Base-by-base conservation (phyloP, 2,113 vertebrate genomes). In the Elanoides forficatus region DNA sequence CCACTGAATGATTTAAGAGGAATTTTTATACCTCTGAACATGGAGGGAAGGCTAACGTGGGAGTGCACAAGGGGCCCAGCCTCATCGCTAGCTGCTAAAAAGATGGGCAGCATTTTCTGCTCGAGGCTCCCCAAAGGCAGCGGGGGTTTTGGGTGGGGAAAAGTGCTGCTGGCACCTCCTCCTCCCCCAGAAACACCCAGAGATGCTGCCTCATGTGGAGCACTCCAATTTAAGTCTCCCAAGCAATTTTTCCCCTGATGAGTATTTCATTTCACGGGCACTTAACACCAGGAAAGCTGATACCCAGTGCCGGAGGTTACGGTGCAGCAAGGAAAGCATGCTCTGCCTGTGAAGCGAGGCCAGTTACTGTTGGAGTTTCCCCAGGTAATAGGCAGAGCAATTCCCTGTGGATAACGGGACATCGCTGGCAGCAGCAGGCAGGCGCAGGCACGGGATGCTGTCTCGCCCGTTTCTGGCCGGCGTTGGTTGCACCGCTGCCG, bases 1-100 rank as follows among this genome's bases (percentile, higher is more conserved):
- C 56, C 67, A 0, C 76, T 95, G 92, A 95, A 94, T 91, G 94
- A 97, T 96, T 97, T 81, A 95, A 95, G 95, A 95, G 97, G 75
- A 42, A 75, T 90, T 88, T 94, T 94, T 88, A 75, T 88, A 42
- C 75, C 82, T 73, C 83, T 73, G 94, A 95, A 89, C 53, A 71
- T 11, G 63, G 81, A 87, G 81, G 81, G 25, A 67, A 90, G 88
- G 86, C 82, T 13, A 19, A 63, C 13, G 29, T 22, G 82, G 91
- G 65, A 66, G 93, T 4, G 55, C n/a, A 30, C 22, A 17, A 62
- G 58, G 85, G 45, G 90, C 84, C 74, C 60, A 25, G 89, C 76
- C 80, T 55, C 29, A 9, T 9, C 8, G 10, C 56, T 67, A 5
- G 10, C 10, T 7, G 67, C 53, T 88, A n/a, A 93, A 92, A 65